Evolutionary conservation across 2,113 vertebrate species (phyloP).

Genomic region (Thalassoma bifasciatum): DNA sequence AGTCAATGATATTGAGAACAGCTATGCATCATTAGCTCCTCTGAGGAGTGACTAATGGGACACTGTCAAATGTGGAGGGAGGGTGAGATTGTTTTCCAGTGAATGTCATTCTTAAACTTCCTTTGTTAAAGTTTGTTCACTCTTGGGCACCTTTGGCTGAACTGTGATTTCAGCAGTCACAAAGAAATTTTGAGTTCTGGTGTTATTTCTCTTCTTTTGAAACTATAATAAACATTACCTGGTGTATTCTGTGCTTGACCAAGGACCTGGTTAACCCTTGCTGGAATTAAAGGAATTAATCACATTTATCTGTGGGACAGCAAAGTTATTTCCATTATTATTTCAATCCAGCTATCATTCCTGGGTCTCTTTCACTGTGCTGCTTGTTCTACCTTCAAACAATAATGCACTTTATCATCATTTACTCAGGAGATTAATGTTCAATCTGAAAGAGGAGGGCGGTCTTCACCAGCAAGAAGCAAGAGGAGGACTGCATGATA

Average conservation of each 20-base stretch:
- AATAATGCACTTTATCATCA: too few relatives aligned
- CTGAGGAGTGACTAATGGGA: constrained; percentile 7
- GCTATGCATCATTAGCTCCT: constrained; percentile 8
- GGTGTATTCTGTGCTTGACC: too few relatives aligned
- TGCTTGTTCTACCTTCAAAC: too few relatives aligned
- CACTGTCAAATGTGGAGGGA: background rate
- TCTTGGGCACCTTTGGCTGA: background rate
- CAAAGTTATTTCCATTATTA: too few relatives aligned
- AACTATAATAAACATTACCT: too few relatives aligned
- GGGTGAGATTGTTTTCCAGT: background rate
- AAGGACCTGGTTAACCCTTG: too few relatives aligned
- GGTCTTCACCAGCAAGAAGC: background rate
- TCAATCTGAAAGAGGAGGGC: too few relatives aligned
- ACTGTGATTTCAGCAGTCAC: background rate
- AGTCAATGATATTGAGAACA: constrained; percentile 7
- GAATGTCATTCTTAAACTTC: background rate
- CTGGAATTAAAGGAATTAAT: too few relatives aligned
- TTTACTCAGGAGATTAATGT: background rate
- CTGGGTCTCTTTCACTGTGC: too few relatives aligned
- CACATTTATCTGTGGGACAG: too few relatives aligned
- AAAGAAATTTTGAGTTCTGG: background rate
- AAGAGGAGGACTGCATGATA: background rate
- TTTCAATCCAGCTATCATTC: too few relatives aligned
- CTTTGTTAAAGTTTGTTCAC: background rate
- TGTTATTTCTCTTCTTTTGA: too few relatives aligned